These are phyloP conservation scores for Pithys albifrons DNA, from an alignment of 2,113 vertebrate species.

Conservation along the genomic window DNA sequence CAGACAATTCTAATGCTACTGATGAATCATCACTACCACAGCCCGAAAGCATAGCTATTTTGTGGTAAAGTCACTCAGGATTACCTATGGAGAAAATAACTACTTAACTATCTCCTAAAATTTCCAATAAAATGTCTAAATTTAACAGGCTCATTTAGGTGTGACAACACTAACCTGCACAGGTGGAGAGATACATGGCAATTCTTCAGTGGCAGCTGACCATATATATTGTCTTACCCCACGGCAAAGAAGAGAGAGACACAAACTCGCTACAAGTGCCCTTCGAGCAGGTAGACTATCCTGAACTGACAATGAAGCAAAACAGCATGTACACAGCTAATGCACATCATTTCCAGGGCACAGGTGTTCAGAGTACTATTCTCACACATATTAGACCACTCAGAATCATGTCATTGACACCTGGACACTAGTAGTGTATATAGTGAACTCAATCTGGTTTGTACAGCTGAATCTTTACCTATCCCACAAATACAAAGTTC, in stretches of 20 bases:
- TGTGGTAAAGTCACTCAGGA: background rate
- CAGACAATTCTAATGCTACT: background rate
- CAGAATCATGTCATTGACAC: background rate
- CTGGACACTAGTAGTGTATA: background rate
- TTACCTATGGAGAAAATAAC: background rate
- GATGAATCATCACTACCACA: background rate
- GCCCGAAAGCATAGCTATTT: background rate
- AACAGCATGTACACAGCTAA: background rate
- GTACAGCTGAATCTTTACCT: background rate
- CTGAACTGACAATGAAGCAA: background rate
- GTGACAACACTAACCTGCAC: background rate
- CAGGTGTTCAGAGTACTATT: background rate
- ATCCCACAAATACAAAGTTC: background rate
- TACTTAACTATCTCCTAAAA: background rate
- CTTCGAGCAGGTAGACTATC: background rate
- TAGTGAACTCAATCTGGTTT: background rate
- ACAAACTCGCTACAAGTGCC: background rate
- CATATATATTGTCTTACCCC: rapidly evolving
- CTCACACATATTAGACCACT: background rate
- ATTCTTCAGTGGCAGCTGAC: background rate
- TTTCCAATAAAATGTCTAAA: background rate
- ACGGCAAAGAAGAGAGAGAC: background rate
- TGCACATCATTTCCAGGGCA: background rate
- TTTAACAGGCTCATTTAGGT: background rate
- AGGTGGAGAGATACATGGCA: background rate